A percentile compares a stretch with the other conserved stretches of the same genome.
phyloP scores from a whole-genome alignment of 2,888 invertebrate genomes.

The Drosophila buzzatii region DNA sequence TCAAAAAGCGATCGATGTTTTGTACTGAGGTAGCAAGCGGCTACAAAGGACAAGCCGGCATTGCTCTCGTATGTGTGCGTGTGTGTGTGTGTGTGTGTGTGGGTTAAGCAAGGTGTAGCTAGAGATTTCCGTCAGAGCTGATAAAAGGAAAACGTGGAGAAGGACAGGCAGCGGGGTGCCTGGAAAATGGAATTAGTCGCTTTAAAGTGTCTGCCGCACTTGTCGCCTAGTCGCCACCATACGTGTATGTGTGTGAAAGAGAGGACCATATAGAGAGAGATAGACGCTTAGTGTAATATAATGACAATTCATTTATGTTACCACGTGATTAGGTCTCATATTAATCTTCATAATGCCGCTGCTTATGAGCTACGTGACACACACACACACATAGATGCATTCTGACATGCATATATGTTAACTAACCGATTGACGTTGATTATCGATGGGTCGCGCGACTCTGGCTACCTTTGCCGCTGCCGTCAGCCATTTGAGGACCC shows the following conservation, averaged over 20 bases:
- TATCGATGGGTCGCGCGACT: constrained; percentile 73
- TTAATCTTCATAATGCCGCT: constrained; percentile 75
- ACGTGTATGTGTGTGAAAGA: constrained; percentile 7
- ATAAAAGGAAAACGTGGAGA: constrained; percentile 42
- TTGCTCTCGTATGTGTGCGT: neutral
- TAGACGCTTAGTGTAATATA: constrained; percentile 39
- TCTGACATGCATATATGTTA: constrained; percentile 32
- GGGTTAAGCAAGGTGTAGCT: constrained; percentile 56
- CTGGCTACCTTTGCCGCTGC: constrained; percentile 55
- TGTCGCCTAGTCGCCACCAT: constrained; percentile 41
- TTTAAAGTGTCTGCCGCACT: constrained; percentile 62
- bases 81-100: constrained; percentile 42
- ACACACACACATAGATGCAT: constrained; percentile 14
- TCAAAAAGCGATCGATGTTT: constrained; percentile 79
- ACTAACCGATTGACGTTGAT: constrained; percentile 74
- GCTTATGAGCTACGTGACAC: constrained; percentile 71
- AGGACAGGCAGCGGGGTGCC: constrained; percentile 50
- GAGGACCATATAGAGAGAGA: neutral
- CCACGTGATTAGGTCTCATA: constrained; percentile 76
- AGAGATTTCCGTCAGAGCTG: constrained; percentile 71
- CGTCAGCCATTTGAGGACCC: neutral
- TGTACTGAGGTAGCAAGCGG: constrained; percentile 69
- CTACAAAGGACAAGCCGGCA: constrained; percentile 64
- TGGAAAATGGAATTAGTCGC: constrained; percentile 59
- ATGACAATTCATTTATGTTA: constrained; percentile 79